These are phyloP conservation scores for Lasius platythorax DNA, from an alignment of 2,888 invertebrate species.

Conservation along the genomic window DNA sequence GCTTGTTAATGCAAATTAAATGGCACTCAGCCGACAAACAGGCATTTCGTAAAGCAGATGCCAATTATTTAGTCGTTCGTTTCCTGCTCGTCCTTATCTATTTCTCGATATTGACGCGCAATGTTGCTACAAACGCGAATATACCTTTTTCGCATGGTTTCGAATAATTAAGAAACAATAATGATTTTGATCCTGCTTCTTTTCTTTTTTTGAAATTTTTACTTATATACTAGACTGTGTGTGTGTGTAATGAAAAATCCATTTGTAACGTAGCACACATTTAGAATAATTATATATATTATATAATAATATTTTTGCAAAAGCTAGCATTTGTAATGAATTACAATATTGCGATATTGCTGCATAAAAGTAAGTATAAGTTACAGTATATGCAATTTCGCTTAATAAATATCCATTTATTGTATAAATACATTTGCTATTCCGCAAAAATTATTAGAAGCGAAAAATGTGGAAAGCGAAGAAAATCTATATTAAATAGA, in stretches of 20 bases:
- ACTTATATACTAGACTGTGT: background rate
- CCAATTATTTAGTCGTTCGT: slow-evolving; percentile 68
- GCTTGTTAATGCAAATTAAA: slow-evolving; percentile 73
- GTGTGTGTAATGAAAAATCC: no score
- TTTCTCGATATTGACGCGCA: slow-evolving; percentile 22
- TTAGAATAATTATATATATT: background rate
- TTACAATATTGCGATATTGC: background rate
- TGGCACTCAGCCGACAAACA: slow-evolving; percentile 59
- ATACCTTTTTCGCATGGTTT: background rate
- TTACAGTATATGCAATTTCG: slow-evolving; percentile 6
- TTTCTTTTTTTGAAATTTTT: background rate
- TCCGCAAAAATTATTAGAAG: slow-evolving; percentile 1
- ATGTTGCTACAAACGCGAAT: background rate
- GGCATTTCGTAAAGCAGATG: slow-evolving; percentile 63
- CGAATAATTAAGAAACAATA: background rate
- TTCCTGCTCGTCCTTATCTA: slow-evolving; percentile 16
- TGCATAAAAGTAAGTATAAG: background rate
- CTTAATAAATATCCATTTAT: background rate
- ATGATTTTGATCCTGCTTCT: background rate
- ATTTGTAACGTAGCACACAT: background rate
- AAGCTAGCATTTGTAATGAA: background rate
- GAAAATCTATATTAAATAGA: background rate
- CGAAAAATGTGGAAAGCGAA: no score
- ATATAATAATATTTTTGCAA: background rate
- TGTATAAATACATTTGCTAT: background rate